A percentile compares a stretch with the other conserved stretches of the same genome.
These are phyloP conservation scores for Ceuthmochares aereus DNA, from an alignment of 2,113 vertebrate species.

Conservation along the genomic window DNA sequence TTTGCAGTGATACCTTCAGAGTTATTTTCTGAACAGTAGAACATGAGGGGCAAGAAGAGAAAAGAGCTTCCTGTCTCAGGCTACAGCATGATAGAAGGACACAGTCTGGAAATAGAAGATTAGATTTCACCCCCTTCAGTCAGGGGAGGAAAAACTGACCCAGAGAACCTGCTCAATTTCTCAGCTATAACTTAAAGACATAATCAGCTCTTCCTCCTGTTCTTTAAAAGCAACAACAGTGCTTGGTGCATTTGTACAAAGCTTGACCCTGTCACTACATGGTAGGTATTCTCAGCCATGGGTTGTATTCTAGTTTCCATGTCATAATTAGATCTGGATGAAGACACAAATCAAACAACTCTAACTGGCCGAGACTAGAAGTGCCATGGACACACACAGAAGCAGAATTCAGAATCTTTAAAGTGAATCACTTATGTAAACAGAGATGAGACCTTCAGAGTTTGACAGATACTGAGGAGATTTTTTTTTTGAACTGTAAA, in stretches of 20 bases:
- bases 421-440: not conserved
- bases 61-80: not conserved
- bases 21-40: not conserved
- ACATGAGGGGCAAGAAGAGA: not conserved
- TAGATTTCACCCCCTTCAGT: not conserved
- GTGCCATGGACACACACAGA: not conserved
- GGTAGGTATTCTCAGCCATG: not conserved
- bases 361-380: not conserved
- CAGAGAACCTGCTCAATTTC: not conserved
- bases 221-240: not conserved
- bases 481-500: not conserved
- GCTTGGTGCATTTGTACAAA: not conserved
- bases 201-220: not conserved
- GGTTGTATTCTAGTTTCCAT: not conserved
- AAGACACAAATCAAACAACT: not conserved
- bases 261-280: not conserved
- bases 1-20: not conserved
- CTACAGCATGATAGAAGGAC: not conserved
- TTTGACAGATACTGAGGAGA: not conserved
- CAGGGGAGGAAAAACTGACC: not conserved
- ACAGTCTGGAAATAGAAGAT: not conserved
- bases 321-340: not conserved
- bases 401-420: not conserved
- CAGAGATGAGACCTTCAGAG: not conserved
- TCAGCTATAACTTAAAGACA: rapidly evolving